phyloP scores from a whole-genome alignment of 2,888 invertebrate genomes.

The Tiphia femorata region DNA sequence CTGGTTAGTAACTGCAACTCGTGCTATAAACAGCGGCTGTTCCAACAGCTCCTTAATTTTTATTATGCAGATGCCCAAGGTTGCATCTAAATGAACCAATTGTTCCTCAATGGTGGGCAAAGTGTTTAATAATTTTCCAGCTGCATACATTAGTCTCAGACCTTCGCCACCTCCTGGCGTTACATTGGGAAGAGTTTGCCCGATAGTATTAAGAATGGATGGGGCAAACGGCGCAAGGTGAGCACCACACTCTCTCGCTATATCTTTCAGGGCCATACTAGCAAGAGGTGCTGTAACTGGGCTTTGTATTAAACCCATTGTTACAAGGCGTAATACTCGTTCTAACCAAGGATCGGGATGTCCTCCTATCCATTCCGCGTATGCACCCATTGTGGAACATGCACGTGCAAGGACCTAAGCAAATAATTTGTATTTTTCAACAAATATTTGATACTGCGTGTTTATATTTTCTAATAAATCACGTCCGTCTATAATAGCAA shows the following conservation, averaged over 20 bases:
- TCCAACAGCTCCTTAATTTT: slow-evolving; percentile 72
- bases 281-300: slow-evolving; percentile 82
- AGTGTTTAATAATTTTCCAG: slow-evolving; percentile 81
- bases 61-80: slow-evolving; percentile 77
- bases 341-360: slow-evolving; percentile 77
- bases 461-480: neutral
- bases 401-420: slow-evolving; percentile 59
- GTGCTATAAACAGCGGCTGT: slow-evolving; percentile 44
- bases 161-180: slow-evolving; percentile 78
- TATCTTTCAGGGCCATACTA: slow-evolving; percentile 89
- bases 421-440: neutral
- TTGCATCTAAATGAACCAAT: slow-evolving; percentile 78
- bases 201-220: slow-evolving; percentile 78
- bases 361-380: slow-evolving; percentile 86
- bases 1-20: slow-evolving; percentile 72
- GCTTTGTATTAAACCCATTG: slow-evolving; percentile 75
- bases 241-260: slow-evolving; percentile 84
- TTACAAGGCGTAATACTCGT: slow-evolving; percentile 78
- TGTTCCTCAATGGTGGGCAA: slow-evolving; percentile 74
- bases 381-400: slow-evolving; percentile 74
- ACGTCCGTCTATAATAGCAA: neutral
- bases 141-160: slow-evolving; percentile 81
- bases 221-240: slow-evolving; percentile 83
- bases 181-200: slow-evolving; percentile 72
- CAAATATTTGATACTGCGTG: neutral